A percentile compares a stretch with the other conserved stretches of the same genome.
phyloP scores from a whole-genome alignment of 2,797 vertebrate species.

The Lates japonicus region DNA sequence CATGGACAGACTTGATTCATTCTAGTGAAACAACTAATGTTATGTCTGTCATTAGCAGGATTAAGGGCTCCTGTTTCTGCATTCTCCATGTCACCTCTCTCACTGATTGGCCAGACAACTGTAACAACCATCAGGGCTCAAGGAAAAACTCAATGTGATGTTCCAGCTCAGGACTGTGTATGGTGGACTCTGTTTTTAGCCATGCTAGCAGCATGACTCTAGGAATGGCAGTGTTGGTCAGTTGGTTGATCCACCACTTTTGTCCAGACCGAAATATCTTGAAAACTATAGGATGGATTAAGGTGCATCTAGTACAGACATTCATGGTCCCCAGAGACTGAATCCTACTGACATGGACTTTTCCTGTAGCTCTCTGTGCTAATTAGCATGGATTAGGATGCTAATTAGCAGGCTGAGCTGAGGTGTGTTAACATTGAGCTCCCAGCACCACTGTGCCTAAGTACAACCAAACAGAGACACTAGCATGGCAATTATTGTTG shows the following conservation, averaged over 20 bases:
- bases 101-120: conserved; percentile 60
- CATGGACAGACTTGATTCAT: conserved; percentile 35
- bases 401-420: not conserved
- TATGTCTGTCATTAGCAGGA: conserved; percentile 64
- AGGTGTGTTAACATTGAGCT: not conserved
- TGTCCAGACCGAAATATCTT: conserved; percentile 19
- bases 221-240: not conserved
- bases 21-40: conserved; percentile 32
- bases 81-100: conserved; percentile 56
- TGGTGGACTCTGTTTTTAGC: not conserved
- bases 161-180: conserved; percentile 11
- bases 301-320: not conserved
- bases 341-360: not conserved
- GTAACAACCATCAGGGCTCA: conserved; percentile 30
- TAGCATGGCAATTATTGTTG: not conserved
- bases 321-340: not conserved
- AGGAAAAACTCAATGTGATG: conserved; percentile 10
- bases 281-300: not conserved
- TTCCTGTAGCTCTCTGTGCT: not conserved
- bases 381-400: not conserved
- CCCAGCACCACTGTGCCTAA: not conserved
- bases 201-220: not conserved
- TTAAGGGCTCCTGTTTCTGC: conserved; percentile 57
- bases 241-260: not conserved
- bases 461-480: not conserved